Conservation (phyloP, 2,888 invertebrate genomes). For the Tricholauxania praeusta region DNA sequence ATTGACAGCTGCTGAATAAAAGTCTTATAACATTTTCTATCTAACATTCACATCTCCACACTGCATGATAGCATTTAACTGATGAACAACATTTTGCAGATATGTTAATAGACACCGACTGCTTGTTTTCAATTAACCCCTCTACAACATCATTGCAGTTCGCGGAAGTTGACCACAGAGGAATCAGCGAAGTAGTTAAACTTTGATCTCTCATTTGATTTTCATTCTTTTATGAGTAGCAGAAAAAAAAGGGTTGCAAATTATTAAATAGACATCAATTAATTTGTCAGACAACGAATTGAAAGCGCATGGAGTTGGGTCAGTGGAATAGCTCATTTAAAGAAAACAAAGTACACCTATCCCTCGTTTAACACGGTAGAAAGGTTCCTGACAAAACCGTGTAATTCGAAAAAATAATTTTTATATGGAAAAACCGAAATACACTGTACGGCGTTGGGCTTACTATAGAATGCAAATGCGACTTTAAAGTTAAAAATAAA, state of each 20-base stretch:
- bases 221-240: background rate
- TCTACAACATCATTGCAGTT: slow-evolving; percentile 47
- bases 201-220: slow-evolving; percentile 43
- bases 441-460: too few relatives aligned
- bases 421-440: too few relatives aligned
- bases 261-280: slow-evolving; percentile 5
- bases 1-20: too few relatives aligned
- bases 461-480: too few relatives aligned
- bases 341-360: too few relatives aligned
- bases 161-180: slow-evolving; percentile 58
- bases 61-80: background rate
- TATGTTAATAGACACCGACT: background rate
- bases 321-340: too few relatives aligned
- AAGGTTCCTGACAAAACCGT: too few relatives aligned
- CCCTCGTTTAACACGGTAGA: too few relatives aligned
- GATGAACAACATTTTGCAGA: background rate
- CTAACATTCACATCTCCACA: background rate
- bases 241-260: background rate
- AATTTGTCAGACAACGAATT: background rate
- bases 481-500: too few relatives aligned
- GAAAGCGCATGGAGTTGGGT: background rate
- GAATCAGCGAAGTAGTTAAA: slow-evolving; percentile 54
- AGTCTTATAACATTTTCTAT: too few relatives aligned
- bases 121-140: slow-evolving; percentile 9
- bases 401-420: too few relatives aligned